Percentiles rank a stretch among this genome's conserved stretches.
These are phyloP conservation scores for Varanus salvator DNA, from an alignment of 2,113 vertebrate species.

Conservation along the genomic window DNA sequence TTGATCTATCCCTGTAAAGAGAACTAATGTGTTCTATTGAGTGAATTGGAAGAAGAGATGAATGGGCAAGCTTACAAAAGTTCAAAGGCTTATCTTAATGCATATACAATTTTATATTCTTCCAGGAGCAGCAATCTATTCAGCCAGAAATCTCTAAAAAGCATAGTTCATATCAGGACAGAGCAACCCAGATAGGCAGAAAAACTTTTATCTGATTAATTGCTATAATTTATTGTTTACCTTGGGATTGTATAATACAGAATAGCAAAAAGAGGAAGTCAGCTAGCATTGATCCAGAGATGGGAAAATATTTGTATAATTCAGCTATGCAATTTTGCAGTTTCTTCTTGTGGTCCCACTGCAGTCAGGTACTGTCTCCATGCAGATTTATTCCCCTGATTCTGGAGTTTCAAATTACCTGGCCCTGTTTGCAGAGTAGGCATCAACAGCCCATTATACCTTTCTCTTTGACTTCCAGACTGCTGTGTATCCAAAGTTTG, in stretches of 20 bases:
- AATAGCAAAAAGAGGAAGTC: background rate
- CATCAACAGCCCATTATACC: background rate
- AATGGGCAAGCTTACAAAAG: slow-evolving; percentile 67
- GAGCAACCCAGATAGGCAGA: background rate
- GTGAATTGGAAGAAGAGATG: slow-evolving; percentile 44
- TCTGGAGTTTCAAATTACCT: background rate
- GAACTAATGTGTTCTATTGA: slow-evolving; percentile 55
- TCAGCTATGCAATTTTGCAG: background rate
- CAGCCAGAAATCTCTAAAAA: background rate
- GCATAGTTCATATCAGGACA: background rate
- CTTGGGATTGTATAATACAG: background rate
- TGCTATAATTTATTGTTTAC: background rate
- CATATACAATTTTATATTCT: background rate
- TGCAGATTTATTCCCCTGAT: background rate
- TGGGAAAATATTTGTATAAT: background rate
- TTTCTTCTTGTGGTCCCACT: background rate
- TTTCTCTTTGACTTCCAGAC: background rate
- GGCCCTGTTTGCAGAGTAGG: background rate
- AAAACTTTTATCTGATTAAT: background rate
- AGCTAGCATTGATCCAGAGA: background rate
- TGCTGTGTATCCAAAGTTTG: background rate
- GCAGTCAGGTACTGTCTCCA: background rate
- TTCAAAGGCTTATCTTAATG: slow-evolving; percentile 44
- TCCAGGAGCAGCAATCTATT: background rate
- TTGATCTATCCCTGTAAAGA: slow-evolving; percentile 49